These are phyloP conservation scores for Crenuchus spilurus DNA, from an alignment of 2,797 vertebrate species.

Conservation along the genomic window DNA sequence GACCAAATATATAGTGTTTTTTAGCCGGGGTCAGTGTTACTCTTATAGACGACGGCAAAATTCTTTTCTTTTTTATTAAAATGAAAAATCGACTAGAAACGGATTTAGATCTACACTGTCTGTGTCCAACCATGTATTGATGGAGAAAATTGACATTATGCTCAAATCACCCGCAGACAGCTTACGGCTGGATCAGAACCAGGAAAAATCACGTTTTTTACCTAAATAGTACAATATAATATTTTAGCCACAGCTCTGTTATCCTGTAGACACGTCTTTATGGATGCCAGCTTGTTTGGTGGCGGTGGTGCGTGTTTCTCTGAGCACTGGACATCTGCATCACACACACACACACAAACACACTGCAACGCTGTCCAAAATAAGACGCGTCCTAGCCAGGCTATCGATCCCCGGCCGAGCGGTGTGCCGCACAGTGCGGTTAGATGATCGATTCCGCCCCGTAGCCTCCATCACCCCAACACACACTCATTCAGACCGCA, in stretches of 20 bases:
- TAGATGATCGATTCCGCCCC: conserved; percentile 77
- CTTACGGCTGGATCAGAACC: background rate
- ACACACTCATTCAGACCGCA: conserved; percentile 42
- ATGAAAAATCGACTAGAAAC: conserved; percentile 22
- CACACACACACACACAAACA: too few relatives aligned
- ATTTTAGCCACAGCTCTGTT: too few relatives aligned
- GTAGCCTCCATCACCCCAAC: conserved; percentile 36
- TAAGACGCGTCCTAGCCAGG: conserved; percentile 77
- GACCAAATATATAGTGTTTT: too few relatives aligned
- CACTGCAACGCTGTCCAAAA: too few relatives aligned
- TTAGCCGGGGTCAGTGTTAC: too few relatives aligned
- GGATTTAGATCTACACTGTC: background rate
- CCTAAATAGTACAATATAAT: too few relatives aligned
- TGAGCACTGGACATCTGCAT: conserved; percentile 81
- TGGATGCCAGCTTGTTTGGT: too few relatives aligned
- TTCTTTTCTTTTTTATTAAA: conserved; percentile 11
- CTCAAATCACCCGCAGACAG: conserved; percentile 25
- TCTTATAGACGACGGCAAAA: background rate
- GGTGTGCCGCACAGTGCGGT: conserved; percentile 82
- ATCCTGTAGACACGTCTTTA: too few relatives aligned
- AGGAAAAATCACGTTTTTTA: too few relatives aligned
- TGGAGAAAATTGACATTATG: conserved; percentile 19
- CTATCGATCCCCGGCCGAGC: conserved; percentile 64
- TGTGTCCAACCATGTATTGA: conserved; percentile 32
- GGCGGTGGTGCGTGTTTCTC: conserved; percentile 78